Conservation (phyloP, 2,888 invertebrate genomes). For the Phyllotreta striolata region DNA sequence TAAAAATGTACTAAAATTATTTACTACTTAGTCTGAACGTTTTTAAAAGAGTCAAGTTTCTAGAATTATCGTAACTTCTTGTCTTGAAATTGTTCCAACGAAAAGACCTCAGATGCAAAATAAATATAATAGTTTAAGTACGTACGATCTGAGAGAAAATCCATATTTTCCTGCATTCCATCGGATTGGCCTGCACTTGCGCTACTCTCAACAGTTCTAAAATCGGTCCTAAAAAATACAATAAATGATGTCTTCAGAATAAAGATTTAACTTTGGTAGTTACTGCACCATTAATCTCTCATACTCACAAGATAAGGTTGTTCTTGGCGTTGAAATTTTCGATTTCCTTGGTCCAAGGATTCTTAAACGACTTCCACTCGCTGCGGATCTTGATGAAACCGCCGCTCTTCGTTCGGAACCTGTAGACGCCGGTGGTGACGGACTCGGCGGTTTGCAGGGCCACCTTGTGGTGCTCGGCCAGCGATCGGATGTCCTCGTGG, state of each 20-base stretch:
- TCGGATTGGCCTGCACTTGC: conserved; percentile 61
- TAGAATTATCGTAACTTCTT: too few species aligned
- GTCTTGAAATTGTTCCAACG: too few species aligned
- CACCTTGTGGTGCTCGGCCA: conserved; percentile 85
- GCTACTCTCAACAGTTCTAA: conserved; percentile 63
- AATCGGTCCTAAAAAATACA: conserved; percentile 60
- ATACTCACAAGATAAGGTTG: conserved; percentile 72
- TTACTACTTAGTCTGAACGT: too few species aligned
- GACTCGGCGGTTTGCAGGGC: conserved; percentile 72
- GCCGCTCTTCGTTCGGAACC: conserved; percentile 83
- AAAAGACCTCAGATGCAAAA: too few species aligned
- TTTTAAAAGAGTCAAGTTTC: too few species aligned
- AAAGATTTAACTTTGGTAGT: too few species aligned
- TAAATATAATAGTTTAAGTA: conserved; percentile 1
- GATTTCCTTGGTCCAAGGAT: conserved; percentile 96
- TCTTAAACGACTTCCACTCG: conserved; percentile 88
- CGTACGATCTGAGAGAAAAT: conserved; percentile 67
- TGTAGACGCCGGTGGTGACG: conserved; percentile 75
- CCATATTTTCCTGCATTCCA: conserved; percentile 63
- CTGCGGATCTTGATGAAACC: conserved; percentile 78
- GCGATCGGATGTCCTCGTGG: conserved; percentile 78
- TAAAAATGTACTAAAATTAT: conserved; percentile 31
- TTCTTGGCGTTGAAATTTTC: conserved; percentile 91
- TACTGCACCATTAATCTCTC: background rate
- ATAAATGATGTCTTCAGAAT: background rate